These are phyloP conservation scores for Sebastes schlegelii DNA, from an alignment of 2,113 vertebrate species.

Conservation along the genomic window DNA sequence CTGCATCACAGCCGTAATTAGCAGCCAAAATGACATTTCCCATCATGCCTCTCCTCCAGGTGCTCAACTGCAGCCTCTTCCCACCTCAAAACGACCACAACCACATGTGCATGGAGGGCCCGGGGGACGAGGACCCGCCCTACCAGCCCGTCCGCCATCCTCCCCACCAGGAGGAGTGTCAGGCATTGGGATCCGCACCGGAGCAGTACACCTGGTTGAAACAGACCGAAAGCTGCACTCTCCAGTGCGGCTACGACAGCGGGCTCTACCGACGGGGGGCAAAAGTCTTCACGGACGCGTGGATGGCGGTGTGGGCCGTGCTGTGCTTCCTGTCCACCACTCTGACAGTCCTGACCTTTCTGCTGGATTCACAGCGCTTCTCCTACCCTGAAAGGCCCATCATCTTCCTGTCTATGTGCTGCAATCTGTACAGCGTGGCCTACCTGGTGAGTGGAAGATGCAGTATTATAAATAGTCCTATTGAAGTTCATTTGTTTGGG, in stretches of 20 bases:
- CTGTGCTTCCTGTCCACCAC: slow-evolving; percentile 98
- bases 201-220: slow-evolving; percentile 97
- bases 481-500: not conserved
- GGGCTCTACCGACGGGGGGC: slow-evolving; percentile 93
- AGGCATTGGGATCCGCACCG: slow-evolving; percentile 86
- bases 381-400: slow-evolving; percentile 98
- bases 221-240: slow-evolving; percentile 91
- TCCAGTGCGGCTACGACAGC: slow-evolving; percentile 96
- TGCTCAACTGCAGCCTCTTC: slow-evolving; percentile 97
- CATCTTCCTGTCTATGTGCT: slow-evolving; percentile 99
- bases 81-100: slow-evolving; percentile 98
- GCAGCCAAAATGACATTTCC: not conserved
- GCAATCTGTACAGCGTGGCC: slow-evolving; percentile 99
- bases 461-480: not conserved
- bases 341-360: slow-evolving; percentile 96
- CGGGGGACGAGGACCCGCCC: slow-evolving; percentile 92
- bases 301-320: slow-evolving; percentile 98
- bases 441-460: slow-evolving; percentile 86
- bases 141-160: slow-evolving; percentile 87
- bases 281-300: slow-evolving; percentile 97
- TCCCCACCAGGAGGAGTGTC: slow-evolving; percentile 94
- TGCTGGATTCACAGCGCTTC: slow-evolving; percentile 97
- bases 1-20: not conserved
- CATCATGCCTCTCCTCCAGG: slow-evolving; percentile 42
- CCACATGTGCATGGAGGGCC: slow-evolving; percentile 99